Evolutionary conservation across 2,797 vertebrate genomes (phyloP).

Genomic region (Oreochromis grahami): DNA sequence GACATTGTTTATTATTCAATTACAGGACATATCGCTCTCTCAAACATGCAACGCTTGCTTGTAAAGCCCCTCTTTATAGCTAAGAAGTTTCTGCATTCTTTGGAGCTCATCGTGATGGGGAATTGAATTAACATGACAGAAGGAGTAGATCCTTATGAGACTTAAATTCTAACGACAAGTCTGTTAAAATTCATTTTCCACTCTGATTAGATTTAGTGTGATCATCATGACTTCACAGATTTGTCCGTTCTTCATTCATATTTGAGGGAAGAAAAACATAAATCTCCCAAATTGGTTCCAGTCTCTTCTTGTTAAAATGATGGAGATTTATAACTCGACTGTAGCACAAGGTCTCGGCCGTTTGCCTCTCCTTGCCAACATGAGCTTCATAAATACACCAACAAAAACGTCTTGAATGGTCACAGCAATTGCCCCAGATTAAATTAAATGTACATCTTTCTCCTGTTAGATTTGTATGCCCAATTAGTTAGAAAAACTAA

Average conservation of each 20-base stretch:
- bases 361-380: constrained; percentile 28
- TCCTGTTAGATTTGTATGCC: constrained; percentile 47
- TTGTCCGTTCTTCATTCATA: constrained; percentile 73
- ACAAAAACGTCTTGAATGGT: constrained; percentile 34
- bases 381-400: constrained; percentile 36
- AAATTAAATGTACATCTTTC: constrained; percentile 54
- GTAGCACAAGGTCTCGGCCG: constrained; percentile 17
- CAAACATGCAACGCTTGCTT: constrained; percentile 59
- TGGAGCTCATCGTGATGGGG: constrained; percentile 53
- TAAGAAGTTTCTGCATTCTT: constrained; percentile 66
- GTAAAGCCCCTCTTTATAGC: constrained; percentile 66
- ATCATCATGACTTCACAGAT: constrained; percentile 69
- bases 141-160: constrained; percentile 67
- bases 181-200: constrained; percentile 79
- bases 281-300: constrained; percentile 75
- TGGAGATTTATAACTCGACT: constrained; percentile 67
- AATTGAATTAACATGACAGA: constrained; percentile 78
- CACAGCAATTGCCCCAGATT: constrained; percentile 50
- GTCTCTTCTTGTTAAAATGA: constrained; percentile 74
- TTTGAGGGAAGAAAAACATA: constrained; percentile 69
- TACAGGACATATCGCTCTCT: constrained; percentile 65
- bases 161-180: constrained; percentile 74
- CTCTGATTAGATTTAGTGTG: constrained; percentile 72
- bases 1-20: constrained; percentile 77
- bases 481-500: constrained; percentile 62